Evolutionary conservation across 2,888 invertebrate genomes (phyloP).

Genomic region (Noctua comes): DNA sequence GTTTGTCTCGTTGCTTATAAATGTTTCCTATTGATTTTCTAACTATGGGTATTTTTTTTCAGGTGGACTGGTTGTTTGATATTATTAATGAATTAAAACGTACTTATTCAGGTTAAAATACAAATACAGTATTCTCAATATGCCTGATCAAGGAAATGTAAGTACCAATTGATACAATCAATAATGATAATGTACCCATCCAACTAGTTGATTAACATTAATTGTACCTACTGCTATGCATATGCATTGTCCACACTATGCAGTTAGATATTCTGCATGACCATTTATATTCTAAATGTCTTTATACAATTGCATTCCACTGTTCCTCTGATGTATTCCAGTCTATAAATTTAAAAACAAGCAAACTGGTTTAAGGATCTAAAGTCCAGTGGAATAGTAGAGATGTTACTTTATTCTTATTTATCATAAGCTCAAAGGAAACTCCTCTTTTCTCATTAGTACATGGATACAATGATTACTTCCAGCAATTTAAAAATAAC

Average conservation of each 20-base stretch:
- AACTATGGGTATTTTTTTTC: slow-evolving; percentile 15
- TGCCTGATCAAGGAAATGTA: slow-evolving; percentile 53
- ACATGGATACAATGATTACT: background rate
- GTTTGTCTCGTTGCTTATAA: background rate
- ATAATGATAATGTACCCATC: slow-evolving; percentile 9
- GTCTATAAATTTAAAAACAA: background rate
- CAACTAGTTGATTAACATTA: slow-evolving; percentile 36
- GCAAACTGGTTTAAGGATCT: too few species aligned
- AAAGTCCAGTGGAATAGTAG: background rate
- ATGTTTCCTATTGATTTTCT: background rate
- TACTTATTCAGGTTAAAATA: background rate
- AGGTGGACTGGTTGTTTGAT: slow-evolving; percentile 17
- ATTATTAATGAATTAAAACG: slow-evolving; percentile 12
- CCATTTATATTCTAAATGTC: slow-evolving; percentile 9
- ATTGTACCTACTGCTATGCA: slow-evolving; percentile 28
- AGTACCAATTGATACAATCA: slow-evolving; percentile 42
- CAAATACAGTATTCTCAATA: slow-evolving; percentile 15
- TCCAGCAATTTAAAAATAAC: background rate
- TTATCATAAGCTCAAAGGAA: background rate
- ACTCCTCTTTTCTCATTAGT: background rate
- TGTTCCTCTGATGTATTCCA: background rate
- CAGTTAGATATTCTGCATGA: background rate
- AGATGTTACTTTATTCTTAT: background rate
- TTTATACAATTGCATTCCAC: background rate
- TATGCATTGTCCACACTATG: background rate